A percentile compares a stretch with the other conserved stretches of the same genome.
Evolutionary conservation across 2,888 invertebrate species (phyloP).

Genomic region (Tipula confusa): DNA sequence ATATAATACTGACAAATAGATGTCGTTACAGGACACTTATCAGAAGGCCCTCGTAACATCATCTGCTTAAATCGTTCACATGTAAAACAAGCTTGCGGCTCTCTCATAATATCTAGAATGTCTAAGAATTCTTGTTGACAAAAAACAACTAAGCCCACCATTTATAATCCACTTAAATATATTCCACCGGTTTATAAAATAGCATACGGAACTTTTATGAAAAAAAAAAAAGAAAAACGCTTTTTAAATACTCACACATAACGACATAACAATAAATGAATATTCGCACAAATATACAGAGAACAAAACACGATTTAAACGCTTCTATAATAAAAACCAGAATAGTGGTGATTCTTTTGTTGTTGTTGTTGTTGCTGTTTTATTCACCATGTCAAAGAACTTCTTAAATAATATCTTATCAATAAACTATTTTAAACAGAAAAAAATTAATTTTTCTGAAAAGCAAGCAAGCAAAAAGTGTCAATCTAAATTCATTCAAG

Average conservation of each 20-base stretch:
- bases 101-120: too few species aligned
- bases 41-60: too few species aligned
- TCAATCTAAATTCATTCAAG: conserved; percentile 1
- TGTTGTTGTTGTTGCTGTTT: neutral
- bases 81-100: too few species aligned
- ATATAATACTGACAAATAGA: too few species aligned
- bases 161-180: neutral
- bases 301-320: neutral
- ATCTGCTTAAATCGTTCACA: too few species aligned
- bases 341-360: neutral
- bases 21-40: too few species aligned
- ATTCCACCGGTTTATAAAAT: neutral
- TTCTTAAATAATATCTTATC: conserved; percentile 9
- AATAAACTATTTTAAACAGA: neutral
- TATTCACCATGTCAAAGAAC: neutral
- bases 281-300: neutral
- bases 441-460: neutral
- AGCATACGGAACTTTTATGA: neutral
- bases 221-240: too few species aligned
- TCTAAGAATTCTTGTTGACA: too few species aligned
- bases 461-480: neutral
- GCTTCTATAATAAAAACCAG: neutral
- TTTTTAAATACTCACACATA: neutral
- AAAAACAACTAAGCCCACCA: too few species aligned
- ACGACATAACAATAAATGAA: neutral